Base-by-base conservation (phyloP, 1,140 invertebrate genomes). In the Spodoptera frugiperda region DNA sequence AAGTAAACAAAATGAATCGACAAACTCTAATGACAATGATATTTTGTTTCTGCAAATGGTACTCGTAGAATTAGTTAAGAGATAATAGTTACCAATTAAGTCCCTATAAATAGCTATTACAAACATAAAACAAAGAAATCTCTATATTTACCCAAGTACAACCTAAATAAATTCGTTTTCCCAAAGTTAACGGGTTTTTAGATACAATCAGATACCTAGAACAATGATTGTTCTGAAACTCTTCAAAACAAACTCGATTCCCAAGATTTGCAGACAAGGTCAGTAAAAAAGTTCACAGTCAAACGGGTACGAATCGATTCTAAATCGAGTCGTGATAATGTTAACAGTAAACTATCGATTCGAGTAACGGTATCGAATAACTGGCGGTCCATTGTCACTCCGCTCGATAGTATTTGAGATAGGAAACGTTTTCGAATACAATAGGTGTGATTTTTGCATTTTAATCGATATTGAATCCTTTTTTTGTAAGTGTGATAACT, bases 261-360 rank as follows among this genome's bases (percentile, higher is more conserved):
- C n/a, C 39, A 63, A 63, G 44, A 46, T 9, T 5, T 39, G 17
- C 30, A 44, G 33, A 44, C 59, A 33, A 48, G 19, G 51, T 61
- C 14, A 33, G 19, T 51, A 68, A 73, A 51, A 76, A 77, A 68
- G 39, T 54, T 63, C 44, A 65, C 46, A 74, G 19, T 73, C 21
- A 39, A 59, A 59, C 54, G 44, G 48, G 30, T 63, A 78, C 71
- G 21, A 70, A 74, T 54, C 63, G 39, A 77, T 46, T 75, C 51
- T 73, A 54, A 74, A 80, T 63, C 61, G 65, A 82, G 48, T 83
- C 83, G 72, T 81, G 83, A 84, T 84, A 84, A 82, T 55, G 77
- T 76, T 79, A 79, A 84, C 83, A 81, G 78, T 83, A 71, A 81
- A 78, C 71, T 78, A 78, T 76, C 57, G 67, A 79, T 72, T 79